Conservation (phyloP, 2,888 invertebrate genomes). For the Xylota sylvarum region DNA sequence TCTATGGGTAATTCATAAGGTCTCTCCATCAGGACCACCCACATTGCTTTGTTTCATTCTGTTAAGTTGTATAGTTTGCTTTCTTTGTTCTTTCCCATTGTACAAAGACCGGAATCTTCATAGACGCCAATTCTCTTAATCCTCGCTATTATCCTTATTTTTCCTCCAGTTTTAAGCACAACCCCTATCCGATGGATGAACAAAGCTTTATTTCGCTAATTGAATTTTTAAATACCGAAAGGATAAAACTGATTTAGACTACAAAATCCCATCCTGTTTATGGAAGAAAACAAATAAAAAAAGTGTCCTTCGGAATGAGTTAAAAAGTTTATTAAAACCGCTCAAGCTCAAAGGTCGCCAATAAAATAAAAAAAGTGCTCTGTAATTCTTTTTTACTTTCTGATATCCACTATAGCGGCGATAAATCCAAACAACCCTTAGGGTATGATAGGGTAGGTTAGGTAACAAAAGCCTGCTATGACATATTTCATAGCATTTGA, state of each 20-base stretch:
- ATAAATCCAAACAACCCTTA: neutral
- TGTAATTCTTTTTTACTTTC: neutral
- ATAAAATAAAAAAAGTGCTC: constrained; percentile 6
- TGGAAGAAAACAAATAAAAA: neutral
- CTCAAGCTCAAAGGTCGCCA: neutral
- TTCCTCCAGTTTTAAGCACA: neutral
- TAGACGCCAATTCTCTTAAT: constrained; percentile 11
- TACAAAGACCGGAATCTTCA: neutral
- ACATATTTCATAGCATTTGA: too few species aligned
- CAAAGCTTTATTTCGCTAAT: constrained; percentile 8
- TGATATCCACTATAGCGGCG: neutral
- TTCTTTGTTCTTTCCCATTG: too few species aligned
- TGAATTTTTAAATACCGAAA: constrained; percentile 10
- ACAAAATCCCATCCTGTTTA: neutral
- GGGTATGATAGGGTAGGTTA: neutral
- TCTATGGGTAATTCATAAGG: too few species aligned
- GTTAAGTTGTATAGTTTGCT: too few species aligned
- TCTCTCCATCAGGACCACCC: too few species aligned
- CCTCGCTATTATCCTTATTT: neutral
- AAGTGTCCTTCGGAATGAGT: neutral
- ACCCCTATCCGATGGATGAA: neutral
- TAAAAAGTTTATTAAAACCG: neutral
- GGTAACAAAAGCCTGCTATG: neutral
- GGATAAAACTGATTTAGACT: neutral
- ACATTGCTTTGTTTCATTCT: too few species aligned